Conservation (phyloP, 2,888 invertebrate species). For the Marronus borbonicus region DNA sequence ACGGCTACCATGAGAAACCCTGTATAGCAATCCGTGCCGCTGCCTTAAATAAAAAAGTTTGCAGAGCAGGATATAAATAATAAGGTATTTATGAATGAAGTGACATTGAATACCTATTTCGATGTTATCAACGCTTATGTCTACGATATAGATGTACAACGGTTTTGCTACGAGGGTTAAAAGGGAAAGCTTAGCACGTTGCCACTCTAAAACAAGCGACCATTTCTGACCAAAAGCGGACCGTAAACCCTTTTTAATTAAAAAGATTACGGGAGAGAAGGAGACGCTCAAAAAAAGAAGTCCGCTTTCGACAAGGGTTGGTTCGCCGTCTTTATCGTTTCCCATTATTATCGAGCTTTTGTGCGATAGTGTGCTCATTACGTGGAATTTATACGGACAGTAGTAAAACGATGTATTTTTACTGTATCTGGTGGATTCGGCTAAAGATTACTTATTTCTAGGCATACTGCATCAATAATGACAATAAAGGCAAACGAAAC, state of each 20-base stretch:
- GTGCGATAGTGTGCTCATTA: slow-evolving; percentile 24
- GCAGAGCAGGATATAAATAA: no score
- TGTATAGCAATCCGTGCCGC: no score
- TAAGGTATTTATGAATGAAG: not conserved
- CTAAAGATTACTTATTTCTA: no score
- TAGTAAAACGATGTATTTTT: not conserved
- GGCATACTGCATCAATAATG: no score
- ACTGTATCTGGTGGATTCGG: slow-evolving; percentile 7
- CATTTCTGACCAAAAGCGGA: slow-evolving; percentile 36
- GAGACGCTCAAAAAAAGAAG: slow-evolving; percentile 15
- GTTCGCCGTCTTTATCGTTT: slow-evolving; percentile 12
- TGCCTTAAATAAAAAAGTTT: no score
- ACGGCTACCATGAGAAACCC: no score
- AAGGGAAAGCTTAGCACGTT: slow-evolving; percentile 43
- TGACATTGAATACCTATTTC: slow-evolving; percentile 1
- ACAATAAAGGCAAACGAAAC: no score
- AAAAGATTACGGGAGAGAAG: slow-evolving; percentile 39
- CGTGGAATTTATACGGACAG: slow-evolving; percentile 29
- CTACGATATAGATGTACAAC: not conserved
- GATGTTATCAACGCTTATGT: slow-evolving; percentile 6
- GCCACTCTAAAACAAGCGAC: slow-evolving; percentile 36
- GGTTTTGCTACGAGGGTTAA: slow-evolving; percentile 21
- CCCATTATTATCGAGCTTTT: slow-evolving; percentile 39
- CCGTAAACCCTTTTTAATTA: slow-evolving; percentile 33
- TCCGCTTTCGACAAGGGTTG: slow-evolving; percentile 15